Evolutionary conservation across 2,888 invertebrate genomes (phyloP), one percentile per base, ranked within the genome.

Genomic region (Sesia bembeciformis): DNA sequence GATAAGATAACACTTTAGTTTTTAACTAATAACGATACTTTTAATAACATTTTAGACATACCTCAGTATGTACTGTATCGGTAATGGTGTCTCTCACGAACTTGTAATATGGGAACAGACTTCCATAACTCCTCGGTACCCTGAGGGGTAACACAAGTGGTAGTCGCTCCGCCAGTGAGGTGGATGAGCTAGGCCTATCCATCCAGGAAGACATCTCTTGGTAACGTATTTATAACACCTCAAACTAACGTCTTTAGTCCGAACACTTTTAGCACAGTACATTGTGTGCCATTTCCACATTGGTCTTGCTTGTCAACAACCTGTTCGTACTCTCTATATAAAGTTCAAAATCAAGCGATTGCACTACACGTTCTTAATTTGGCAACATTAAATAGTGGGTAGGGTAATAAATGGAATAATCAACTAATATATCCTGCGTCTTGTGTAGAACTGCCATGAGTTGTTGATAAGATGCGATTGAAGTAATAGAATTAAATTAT

Each of bases 41-140:
- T 23, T 23, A 23, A 23, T 23, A 23, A 23, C 23, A 23, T 23
- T 23, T 50, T 50, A 54, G 23, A 54, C 52, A 8, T 76, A 84
- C 85, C 84, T 85, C 84, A 63, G 70, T 73, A 46, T 67, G 69
- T 56, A 80, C 62, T 8, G 82, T 72, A 57, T 85, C 83, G 57
- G 76, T 80, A 40, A 80, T 71, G 5, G 90, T 82, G 57, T 89
- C 85, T 65, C 82, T 91, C 62, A 92, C 82, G 68, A 92, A 92
- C 65, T 91, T 90, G 74, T 92, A 92, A 70, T 92, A 92, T 0
- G 92, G 91, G 60, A 92, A 90, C 51, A 92, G 74, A 53, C 92
- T 92, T 50, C 93, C 93, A 72, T 93, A 93, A 64, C 90, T 92
- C 58, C 90, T 84, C 1, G 92, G 91, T 3, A 90, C 75, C 57